Base-by-base conservation (phyloP, 2,113 vertebrate species). In the Abramis brama region DNA sequence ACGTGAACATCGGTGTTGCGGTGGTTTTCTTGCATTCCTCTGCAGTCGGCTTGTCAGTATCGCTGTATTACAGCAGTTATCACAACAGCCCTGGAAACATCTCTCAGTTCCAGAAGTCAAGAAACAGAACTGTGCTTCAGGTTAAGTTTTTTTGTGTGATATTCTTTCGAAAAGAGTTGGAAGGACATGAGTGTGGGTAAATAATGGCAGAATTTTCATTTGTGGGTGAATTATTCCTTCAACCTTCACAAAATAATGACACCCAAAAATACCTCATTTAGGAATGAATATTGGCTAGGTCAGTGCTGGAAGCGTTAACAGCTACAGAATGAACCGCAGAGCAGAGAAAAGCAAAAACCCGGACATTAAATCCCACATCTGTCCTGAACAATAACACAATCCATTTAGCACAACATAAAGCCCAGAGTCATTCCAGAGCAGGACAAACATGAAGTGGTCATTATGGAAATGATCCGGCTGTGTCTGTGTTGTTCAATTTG, bases 371-470 rank as follows among this genome's bases (percentile, higher is more conserved):
- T 10, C 52, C 50, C 85, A 80, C 77, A 64, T 19, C 45, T 55
- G 59, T 43, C 59, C 60, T 70, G 60, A 45, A 76, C 47, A 84
- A 82, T 52, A 78, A 85, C 70, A 52, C 30, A 27, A 52, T 77
- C 59, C 27, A 78, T 85, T 82, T 55, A 85, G 25, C 71, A 11
- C 33, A 27, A 39, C 71, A 85, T 82, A 87, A 84, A 50, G 59
- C 10, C 17, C 70, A 85, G 62, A 19, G 59, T 55, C 59, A 59
- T 33, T 57, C 39, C 39, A 27, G 39, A 74, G 27, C 33, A 19
- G 52, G 50, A 25, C 13, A 66, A 64, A 80, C 9, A 43, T 43
- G 47, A 77, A 55, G 27, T 43, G 39, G 39, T 43, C 39, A 43
- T 43, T 43, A 43, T 43, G 39, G 39, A 43, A 43, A 8, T 43